phyloP scores from a whole-genome alignment of 1,140 invertebrate species.

The Planococcus citri region DNA sequence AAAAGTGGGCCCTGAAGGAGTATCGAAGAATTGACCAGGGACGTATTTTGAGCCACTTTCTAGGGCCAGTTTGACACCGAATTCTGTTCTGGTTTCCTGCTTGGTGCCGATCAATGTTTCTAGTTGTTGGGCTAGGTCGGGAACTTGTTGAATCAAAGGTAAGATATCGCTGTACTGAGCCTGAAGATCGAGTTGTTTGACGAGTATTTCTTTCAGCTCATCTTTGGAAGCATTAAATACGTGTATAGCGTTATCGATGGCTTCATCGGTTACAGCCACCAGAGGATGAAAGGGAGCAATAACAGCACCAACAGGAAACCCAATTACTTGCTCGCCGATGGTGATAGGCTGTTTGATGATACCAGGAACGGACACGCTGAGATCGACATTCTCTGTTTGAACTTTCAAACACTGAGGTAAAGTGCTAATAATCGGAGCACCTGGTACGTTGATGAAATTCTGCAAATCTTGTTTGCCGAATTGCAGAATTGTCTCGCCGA shows the following conservation, averaged over 20 bases:
- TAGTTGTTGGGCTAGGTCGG: neutral
- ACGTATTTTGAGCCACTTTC: slow-evolving; percentile 41
- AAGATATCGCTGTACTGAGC: neutral
- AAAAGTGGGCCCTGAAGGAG: slow-evolving; percentile 38
- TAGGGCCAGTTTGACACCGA: slow-evolving; percentile 43
- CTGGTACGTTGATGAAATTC: neutral
- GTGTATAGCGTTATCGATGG: slow-evolving; percentile 34
- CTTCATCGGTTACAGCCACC: slow-evolving; percentile 38
- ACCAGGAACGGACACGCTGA: slow-evolving; percentile 31
- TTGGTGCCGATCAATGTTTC: neutral
- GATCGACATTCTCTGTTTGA: slow-evolving; percentile 37
- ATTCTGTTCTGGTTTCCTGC: neutral
- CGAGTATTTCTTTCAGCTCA: neutral
- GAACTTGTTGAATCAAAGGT: neutral
- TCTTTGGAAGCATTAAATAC: slow-evolving; percentile 34
- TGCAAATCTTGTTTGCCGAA: slow-evolving; percentile 21
- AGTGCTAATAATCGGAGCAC: slow-evolving; percentile 26
- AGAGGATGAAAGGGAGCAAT: slow-evolving; percentile 45
- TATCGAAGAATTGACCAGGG: slow-evolving; percentile 31
- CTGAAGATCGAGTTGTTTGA: neutral
- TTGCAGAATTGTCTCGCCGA: slow-evolving; percentile 27
- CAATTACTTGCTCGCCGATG: slow-evolving; percentile 40
- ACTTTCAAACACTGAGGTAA: slow-evolving; percentile 40
- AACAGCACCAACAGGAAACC: slow-evolving; percentile 48
- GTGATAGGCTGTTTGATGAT: slow-evolving; percentile 32